Evolutionary conservation across 30 jellyfish, hydroid and myxozoan species (phyloP), one percentile per base, ranked within the genome.

Genomic region (Aurelia coerulea): DNA sequence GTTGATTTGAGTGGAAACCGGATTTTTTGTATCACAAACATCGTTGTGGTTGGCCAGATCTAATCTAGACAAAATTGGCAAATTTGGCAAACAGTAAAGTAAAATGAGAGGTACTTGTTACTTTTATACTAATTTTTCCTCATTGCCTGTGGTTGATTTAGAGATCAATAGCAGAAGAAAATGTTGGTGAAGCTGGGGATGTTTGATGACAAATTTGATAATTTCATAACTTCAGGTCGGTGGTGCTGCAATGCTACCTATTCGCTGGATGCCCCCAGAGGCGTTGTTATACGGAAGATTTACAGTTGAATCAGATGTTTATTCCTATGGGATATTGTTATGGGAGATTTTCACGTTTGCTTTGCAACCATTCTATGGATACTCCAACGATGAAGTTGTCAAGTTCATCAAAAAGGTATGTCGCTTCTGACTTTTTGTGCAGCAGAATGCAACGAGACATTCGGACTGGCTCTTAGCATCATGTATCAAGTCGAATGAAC

Each of bases 181-280:
- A 4, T 46, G 6, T 46, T 46, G 2, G 14, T 46, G 56, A 4
- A 3, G 56, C 12, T 7, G 56, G 56, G 56, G 56, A 15, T 46
- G 1, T 46, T 6, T 0, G 1, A 4, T 46, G 56, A 46, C 6
- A 42, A 46, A 46, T 46, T 7, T 46, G 15, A 46, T 46, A 7
- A 46, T 46, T 46, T 17, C 29, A 0, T 9, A 0, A 16, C 9
- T 14, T n/a, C 79, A 94, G 99, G 99, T 94, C 33, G 99, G 97
- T 31, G 99, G 99, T 3, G 99, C 94, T 42, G 99, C 97, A 35
- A 88, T 94, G 97, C 87, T 94, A 16, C 99, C 99, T 0, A 88
- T 94, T 66, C 96, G 99, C 9, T 94, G 99, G 99, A 94, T 94
- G 99, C 99, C 99, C n/a, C 99, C 99, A 42, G 99, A 94, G 62